Evolutionary conservation across 2,113 vertebrate species (phyloP).

Genomic region (Melanostigma gelatinosum): DNA sequence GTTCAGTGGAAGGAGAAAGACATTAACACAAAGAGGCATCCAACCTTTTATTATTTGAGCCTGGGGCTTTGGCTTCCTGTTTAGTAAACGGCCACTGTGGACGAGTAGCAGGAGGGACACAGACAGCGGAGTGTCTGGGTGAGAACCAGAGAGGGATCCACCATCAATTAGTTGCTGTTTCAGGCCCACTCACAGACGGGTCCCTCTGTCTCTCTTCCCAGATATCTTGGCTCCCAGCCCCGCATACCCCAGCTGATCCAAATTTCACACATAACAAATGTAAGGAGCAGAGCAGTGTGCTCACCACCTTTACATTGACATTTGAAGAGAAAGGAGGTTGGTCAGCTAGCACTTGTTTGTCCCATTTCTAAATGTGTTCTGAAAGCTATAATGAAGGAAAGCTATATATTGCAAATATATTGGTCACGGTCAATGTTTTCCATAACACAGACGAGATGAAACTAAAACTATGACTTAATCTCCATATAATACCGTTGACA

Average conservation of each 20-base stretch:
- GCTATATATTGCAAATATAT: background rate
- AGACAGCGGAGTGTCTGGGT: slow-evolving; percentile 25
- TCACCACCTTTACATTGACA: background rate
- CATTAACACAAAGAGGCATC: background rate
- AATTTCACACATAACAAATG: slow-evolving; percentile 49
- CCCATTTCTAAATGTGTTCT: background rate
- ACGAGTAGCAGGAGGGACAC: slow-evolving; percentile 24
- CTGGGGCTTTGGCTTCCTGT: slow-evolving; percentile 52
- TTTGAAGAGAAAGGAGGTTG: background rate
- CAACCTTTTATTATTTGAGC: slow-evolving; percentile 26
- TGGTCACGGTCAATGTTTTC: background rate
- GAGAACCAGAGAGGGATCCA: slow-evolving; percentile 31
- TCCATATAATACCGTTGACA: background rate
- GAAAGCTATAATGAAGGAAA: background rate
- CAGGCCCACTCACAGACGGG: slow-evolving; percentile 32
- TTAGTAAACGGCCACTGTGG: slow-evolving; percentile 45
- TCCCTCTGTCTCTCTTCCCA: slow-evolving; percentile 23
- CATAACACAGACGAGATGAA: background rate
- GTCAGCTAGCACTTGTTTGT: background rate
- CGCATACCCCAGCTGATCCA: slow-evolving; percentile 46
- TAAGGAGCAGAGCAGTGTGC: background rate
- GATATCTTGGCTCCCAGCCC: slow-evolving; percentile 36
- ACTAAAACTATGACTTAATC: background rate
- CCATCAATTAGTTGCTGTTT: slow-evolving; percentile 40
- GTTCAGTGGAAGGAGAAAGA: slow-evolving; percentile 2